These are phyloP conservation scores for Mormyrus lacerda DNA, from an alignment of 2,113 vertebrate genomes.

Conservation along the genomic window DNA sequence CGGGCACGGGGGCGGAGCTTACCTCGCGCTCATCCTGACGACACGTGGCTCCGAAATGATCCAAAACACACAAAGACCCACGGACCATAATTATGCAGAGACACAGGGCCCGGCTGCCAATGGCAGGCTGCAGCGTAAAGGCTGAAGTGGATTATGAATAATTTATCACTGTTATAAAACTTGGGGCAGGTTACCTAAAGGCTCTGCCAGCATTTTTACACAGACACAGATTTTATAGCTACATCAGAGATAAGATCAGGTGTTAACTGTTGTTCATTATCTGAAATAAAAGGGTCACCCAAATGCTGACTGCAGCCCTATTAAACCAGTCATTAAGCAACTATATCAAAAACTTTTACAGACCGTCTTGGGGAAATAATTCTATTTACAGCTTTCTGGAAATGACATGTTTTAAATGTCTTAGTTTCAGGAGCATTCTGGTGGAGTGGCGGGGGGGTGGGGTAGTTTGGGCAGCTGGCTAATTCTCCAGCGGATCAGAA, in stretches of 20 bases:
- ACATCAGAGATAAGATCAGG: not conserved
- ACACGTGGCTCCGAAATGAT: constrained; percentile 14
- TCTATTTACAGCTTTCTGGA: constrained; percentile 20
- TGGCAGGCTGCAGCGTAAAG: not conserved
- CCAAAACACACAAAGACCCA: not conserved
- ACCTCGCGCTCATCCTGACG: constrained; percentile 21
- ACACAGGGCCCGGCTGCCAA: not conserved
- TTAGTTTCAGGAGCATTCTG: constrained; percentile 16
- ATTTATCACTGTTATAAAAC: not conserved
- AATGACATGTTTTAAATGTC: constrained; percentile 15
- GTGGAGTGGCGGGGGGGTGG: not conserved
- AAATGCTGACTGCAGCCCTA: not conserved
- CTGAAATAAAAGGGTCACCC: not conserved
- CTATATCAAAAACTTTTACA: constrained; percentile 4
- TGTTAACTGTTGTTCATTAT: not conserved
- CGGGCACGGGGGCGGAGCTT: constrained; percentile 40
- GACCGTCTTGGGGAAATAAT: constrained; percentile 1
- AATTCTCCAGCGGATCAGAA: constrained; percentile 22
- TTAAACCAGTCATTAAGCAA: constrained; percentile 7
- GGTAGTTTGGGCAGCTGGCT: not conserved
- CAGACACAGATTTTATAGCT: not conserved
- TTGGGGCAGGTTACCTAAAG: not conserved
- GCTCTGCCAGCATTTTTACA: not conserved
- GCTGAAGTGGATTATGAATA: not conserved
- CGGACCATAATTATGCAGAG: not conserved